Evolutionary conservation across 2,797 vertebrate species (phyloP).

Genomic region (Hoplostethus atlanticus): DNA sequence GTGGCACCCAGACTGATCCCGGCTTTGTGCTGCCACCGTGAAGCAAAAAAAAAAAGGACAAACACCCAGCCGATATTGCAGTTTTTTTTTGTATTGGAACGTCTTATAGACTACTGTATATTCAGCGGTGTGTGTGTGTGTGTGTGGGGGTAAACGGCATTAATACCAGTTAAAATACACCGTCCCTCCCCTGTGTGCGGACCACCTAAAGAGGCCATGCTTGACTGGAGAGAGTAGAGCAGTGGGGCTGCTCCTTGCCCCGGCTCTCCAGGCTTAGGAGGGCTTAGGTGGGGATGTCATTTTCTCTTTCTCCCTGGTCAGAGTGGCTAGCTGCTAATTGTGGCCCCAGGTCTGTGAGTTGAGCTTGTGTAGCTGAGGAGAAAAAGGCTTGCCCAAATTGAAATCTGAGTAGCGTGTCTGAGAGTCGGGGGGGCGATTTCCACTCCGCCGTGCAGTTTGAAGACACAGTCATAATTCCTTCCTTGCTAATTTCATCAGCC

Average conservation of each 20-base stretch:
- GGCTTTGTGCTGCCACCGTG: slow-evolving; percentile 77
- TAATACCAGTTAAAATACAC: slow-evolving; percentile 73
- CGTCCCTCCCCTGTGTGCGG: slow-evolving; percentile 49
- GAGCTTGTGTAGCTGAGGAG: slow-evolving; percentile 75
- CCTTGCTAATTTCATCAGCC: slow-evolving; percentile 68
- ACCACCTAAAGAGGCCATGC: slow-evolving; percentile 77
- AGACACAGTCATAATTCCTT: slow-evolving; percentile 74
- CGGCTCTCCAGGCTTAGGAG: slow-evolving; percentile 80
- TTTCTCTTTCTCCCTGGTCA: slow-evolving; percentile 77
- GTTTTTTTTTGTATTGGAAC: slow-evolving; percentile 57
- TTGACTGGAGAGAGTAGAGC: slow-evolving; percentile 72
- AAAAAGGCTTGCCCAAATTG: slow-evolving; percentile 82
- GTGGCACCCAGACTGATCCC: slow-evolving; percentile 74
- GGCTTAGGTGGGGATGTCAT: slow-evolving; percentile 83
- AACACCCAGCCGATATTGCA: slow-evolving; percentile 69
- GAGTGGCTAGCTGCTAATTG: slow-evolving; percentile 85
- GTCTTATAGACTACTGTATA: slow-evolving; percentile 63
- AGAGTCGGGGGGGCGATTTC: slow-evolving; percentile 60
- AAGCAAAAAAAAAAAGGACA: slow-evolving; percentile 56
- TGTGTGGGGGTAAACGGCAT: slow-evolving; percentile 53
- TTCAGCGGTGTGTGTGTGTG: slow-evolving; percentile 48
- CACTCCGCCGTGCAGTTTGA: slow-evolving; percentile 61
- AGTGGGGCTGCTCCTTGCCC: slow-evolving; percentile 59
- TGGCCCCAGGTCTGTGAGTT: slow-evolving; percentile 80
- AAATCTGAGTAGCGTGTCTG: slow-evolving; percentile 86